These are phyloP conservation scores for Epicauta chinensis DNA, from an alignment of 1,140 invertebrate genomes.

Conservation along the genomic window DNA sequence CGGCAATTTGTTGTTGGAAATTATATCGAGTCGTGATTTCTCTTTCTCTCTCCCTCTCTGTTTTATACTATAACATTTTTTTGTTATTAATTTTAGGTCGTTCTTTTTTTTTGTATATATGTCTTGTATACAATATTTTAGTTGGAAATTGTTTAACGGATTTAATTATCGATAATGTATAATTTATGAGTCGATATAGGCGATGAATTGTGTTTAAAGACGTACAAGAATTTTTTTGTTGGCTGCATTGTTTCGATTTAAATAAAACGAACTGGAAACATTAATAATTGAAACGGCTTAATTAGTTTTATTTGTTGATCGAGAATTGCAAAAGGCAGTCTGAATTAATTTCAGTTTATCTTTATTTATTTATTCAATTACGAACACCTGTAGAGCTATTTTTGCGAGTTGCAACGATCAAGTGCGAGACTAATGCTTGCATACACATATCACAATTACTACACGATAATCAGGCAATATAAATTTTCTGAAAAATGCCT, in stretches of 20 bases:
- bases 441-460: no score
- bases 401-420: no score
- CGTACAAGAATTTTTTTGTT: constrained; percentile 6
- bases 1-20: constrained; percentile 10
- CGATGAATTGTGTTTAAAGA: not conserved
- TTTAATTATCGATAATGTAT: constrained; percentile 16
- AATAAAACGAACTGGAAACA: constrained; percentile 4
- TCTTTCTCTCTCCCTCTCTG: no score
- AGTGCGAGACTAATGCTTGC: no score
- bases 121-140: no score
- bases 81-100: no score
- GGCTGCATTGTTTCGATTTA: not conserved
- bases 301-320: constrained; percentile 3
- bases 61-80: no score
- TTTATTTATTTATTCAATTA: no score
- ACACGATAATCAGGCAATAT: no score
- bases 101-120: no score
- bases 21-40: constrained; percentile 1
- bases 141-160: not conserved
- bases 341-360: not conserved
- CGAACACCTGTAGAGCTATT: no score
- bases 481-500: no score
- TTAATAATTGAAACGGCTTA: constrained; percentile 13
- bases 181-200: constrained; percentile 8
- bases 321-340: not conserved